Evolutionary conservation across 2,888 invertebrate genomes (phyloP).

Genomic region (Deroplatys truncata): DNA sequence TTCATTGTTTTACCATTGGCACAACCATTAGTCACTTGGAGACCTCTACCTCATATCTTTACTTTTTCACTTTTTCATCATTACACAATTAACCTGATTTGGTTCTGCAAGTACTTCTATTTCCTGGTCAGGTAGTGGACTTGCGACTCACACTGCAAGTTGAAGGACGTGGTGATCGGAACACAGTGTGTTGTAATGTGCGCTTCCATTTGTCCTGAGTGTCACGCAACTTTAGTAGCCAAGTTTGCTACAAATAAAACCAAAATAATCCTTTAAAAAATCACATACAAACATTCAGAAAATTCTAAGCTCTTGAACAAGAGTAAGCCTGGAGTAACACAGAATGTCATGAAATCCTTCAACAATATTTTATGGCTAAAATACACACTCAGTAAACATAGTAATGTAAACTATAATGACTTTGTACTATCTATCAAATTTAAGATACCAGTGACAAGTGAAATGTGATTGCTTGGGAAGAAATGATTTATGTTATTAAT

Average conservation of each 20-base stretch:
- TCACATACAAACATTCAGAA: no score
- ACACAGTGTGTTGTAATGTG: constrained; percentile 45
- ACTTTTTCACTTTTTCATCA: no score
- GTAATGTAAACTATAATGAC: no score
- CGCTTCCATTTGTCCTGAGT: constrained; percentile 51
- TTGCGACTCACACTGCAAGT: constrained; percentile 23
- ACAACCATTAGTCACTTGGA: neutral
- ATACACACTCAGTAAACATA: no score
- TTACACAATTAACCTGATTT: neutral
- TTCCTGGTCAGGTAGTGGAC: neutral
- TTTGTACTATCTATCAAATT: no score
- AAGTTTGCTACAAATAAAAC: constrained; percentile 42
- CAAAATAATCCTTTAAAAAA: neutral
- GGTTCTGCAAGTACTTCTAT: neutral
- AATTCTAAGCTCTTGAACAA: no score
- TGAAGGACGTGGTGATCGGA: constrained; percentile 35
- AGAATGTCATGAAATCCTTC: no score
- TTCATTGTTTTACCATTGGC: neutral
- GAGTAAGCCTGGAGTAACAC: no score
- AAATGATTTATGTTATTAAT: no score
- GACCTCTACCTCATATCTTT: neutral
- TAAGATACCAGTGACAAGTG: no score
- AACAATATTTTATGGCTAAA: no score
- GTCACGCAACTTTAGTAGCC: constrained; percentile 48
- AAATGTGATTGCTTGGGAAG: no score